These are phyloP conservation scores for Pseudorhombus dupliciocellatus DNA, from an alignment of 2,113 vertebrate genomes.

Conservation along the genomic window DNA sequence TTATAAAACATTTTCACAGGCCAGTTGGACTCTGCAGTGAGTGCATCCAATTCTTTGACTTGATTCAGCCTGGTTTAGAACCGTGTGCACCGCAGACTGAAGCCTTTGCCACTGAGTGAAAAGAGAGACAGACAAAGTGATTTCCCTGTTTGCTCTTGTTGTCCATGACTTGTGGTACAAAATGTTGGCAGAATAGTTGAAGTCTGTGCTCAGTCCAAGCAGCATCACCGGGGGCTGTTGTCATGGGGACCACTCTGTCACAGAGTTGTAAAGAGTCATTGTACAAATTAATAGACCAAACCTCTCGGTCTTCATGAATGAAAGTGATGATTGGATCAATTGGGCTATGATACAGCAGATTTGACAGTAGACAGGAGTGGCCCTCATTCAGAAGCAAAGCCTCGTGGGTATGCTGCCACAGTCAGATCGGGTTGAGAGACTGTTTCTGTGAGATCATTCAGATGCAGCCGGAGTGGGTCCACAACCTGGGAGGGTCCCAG, in stretches of 20 bases:
- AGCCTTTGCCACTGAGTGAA: constrained; percentile 58
- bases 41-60: too few relatives aligned
- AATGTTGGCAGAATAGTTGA: constrained; percentile 59
- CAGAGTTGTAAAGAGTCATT: constrained; percentile 24
- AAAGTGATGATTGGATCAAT: not conserved
- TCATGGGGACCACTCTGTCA: constrained; percentile 70
- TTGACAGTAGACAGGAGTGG: not conserved
- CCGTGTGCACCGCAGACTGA: constrained; percentile 70
- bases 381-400: constrained; percentile 72
- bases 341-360: not conserved
- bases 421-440: constrained; percentile 62
- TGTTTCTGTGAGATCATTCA: constrained; percentile 59
- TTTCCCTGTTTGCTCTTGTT: constrained; percentile 53
- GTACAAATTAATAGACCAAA: not conserved
- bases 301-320: constrained; percentile 17
- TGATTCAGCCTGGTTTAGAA: constrained; percentile 4
- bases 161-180: constrained; percentile 61
- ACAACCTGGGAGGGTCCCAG: constrained; percentile 55
- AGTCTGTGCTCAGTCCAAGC: constrained; percentile 66
- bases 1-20: too few relatives aligned
- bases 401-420: constrained; percentile 59
- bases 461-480: constrained; percentile 63
- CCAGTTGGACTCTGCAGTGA: too few relatives aligned
- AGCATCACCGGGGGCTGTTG: constrained; percentile 69
- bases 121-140: constrained; percentile 50